Base-by-base conservation (phyloP, 2,888 invertebrate genomes). In the Drosophila hamatofila region DNA sequence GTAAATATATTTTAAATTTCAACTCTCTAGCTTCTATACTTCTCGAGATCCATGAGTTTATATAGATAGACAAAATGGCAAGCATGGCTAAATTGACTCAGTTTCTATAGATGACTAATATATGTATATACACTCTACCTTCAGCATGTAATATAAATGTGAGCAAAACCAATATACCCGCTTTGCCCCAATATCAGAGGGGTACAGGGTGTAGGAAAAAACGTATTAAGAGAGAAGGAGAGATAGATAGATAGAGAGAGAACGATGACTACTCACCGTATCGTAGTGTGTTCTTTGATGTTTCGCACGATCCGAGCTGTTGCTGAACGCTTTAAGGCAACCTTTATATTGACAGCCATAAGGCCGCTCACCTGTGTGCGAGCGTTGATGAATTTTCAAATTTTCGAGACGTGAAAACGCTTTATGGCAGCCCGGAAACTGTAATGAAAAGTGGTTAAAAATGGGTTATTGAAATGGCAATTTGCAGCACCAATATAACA, bases 281-380 rank as follows among this genome's bases (percentile, higher is more conserved):
- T 99, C 98, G 83, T 98, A 98, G 93, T 99, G 99, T 1, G 99
- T 99, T 85, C 99, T 94, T 94, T 99, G 99, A 93, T 99, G 99
- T 93, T 99, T 99, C 9, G 99, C 99, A 58, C 99, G 94, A 92
- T 99, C 99, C 1, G 98, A 99, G 73, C 99, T 99, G 93, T 99
- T 99, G 90, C 98, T 98, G 94, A 99, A 99, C 2, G 99, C 98
- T 93, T 99, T 99, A 52, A 96, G 94, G 92, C 99, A 99, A 60
- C 97, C 97, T 0, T 96, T 95, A 80, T 97, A 97, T 81, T 98
- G 98, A 90, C 99, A 99, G 66, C 97, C 95, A 91, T 99, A 99
- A 0, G 99, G 99, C 48, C 98, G 94, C 93, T 99, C 99, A 0
- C 99, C 99, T 0, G 98, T 98, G 92, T 98, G 98, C 2, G 98